A percentile compares a stretch with the other conserved stretches of the same genome.
These are phyloP conservation scores for Podabrus alpinus DNA, from an alignment of 2,888 invertebrate genomes.

Conservation along the genomic window DNA sequence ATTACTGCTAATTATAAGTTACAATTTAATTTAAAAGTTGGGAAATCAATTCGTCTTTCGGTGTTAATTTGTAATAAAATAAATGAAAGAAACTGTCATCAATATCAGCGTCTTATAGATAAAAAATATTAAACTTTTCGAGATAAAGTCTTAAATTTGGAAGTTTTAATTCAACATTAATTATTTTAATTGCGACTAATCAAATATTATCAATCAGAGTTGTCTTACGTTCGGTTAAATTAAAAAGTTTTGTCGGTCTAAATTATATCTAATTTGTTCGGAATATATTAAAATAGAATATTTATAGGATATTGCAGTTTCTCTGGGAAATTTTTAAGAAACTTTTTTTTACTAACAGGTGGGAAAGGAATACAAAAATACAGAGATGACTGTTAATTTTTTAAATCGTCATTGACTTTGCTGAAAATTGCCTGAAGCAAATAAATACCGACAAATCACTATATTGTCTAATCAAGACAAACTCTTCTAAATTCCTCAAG, in stretches of 20 bases:
- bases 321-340: not conserved
- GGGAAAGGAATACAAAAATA: not conserved
- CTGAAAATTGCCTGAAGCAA: not conserved
- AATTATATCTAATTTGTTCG: too few relatives aligned
- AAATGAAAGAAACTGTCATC: not conserved
- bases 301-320: too few relatives aligned
- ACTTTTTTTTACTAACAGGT: too few relatives aligned
- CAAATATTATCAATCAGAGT: not conserved
- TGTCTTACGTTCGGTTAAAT: not conserved
- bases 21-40: not conserved
- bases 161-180: not conserved
- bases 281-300: too few relatives aligned
- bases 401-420: not conserved
- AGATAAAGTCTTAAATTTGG: not conserved
- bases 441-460: not conserved
- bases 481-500: not conserved
- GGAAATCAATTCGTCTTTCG: not conserved
- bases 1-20: not conserved
- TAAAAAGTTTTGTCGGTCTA: not conserved
- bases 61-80: not conserved
- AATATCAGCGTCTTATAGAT: not conserved
- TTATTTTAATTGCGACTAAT: not conserved
- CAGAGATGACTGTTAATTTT: not conserved
- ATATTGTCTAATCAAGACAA: not conserved
- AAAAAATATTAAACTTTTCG: not conserved